Evolutionary conservation across 2,113 vertebrate genomes (phyloP), one percentile per base, ranked within the genome.

Genomic region (Brachypodius melanocephalos): DNA sequence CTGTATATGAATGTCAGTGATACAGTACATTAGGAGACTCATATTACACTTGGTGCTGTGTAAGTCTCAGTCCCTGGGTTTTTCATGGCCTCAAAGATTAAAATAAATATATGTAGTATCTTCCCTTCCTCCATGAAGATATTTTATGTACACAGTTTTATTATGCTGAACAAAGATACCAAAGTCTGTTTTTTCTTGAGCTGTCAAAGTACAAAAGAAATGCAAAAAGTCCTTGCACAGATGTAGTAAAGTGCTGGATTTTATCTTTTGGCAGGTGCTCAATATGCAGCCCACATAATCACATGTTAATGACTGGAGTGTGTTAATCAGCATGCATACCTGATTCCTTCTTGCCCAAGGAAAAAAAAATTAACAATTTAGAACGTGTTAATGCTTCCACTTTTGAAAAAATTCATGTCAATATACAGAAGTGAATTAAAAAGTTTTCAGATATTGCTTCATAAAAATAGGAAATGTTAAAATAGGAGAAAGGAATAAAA

Each of bases 261-360:
- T 98, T 98, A 98, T 98, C 98, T 98, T 98, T 98, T 99, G 98
- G 98, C 98, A 96, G 95, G 86, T 98, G 98, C 97, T 99, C 98
- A 98, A 98, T 98, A 98, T 97, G 98, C 98, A 98, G 97, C 98
- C 98, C 98, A 98, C 98, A 98, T 98, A 98, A 98, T 98, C 98
- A 97, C 98, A 98, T 95, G 97, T 98, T 98, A 98, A 98, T 98
- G 98, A 98, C 97, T 97, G 94, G 97, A 98, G 98, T 98, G 97
- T 98, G 98, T 98, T 98, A 98, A 98, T 99, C 98, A 98, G 97
- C 96, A 98, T 97, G 98, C 97, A 98, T 98, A 98, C 97, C 97
- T 98, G 97, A 98, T 98, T 98, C 96, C 91, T 97, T 96, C 96
- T 96, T 95, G 96, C 95, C 96, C 95, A 94, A 95, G 82, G 85